Evolutionary conservation across 2,797 vertebrate genomes (phyloP).

Genomic region (Falco biarmicus): DNA sequence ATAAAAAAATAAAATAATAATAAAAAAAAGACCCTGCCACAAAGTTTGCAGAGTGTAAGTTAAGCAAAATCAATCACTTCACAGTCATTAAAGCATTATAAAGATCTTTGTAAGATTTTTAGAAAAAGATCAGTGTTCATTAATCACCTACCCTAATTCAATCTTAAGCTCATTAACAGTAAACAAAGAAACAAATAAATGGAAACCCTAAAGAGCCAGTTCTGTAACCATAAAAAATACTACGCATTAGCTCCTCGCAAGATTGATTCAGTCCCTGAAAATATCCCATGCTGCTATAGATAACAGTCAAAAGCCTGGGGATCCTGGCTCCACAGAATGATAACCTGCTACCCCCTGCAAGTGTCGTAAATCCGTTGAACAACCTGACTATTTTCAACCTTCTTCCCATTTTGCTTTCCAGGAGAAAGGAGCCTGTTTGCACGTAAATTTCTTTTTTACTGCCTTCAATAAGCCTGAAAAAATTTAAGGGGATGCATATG

Average conservation of each 20-base stretch:
- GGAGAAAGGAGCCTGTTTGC: not conserved
- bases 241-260: not conserved
- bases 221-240: not conserved
- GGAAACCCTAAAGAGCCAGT: not conserved
- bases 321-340: not conserved
- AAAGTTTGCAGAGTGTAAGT: not conserved
- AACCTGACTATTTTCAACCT: not conserved
- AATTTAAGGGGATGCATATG: rapidly evolving
- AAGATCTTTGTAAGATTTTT: not conserved
- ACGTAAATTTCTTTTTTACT: not conserved
- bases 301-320: not conserved
- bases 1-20: too few species aligned
- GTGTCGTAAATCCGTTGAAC: not conserved
- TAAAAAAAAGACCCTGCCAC: not conserved
- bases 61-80: not conserved
- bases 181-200: not conserved
- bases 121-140: not conserved
- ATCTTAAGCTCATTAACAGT: not conserved
- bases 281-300: not conserved
- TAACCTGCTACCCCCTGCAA: not conserved
- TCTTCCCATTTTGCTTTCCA: not conserved
- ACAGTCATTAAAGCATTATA: not conserved
- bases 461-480: not conserved
- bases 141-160: not conserved
- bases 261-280: not conserved